Base-by-base conservation (phyloP, 2,113 vertebrate genomes). In the Cheirogaleus medius region DNA sequence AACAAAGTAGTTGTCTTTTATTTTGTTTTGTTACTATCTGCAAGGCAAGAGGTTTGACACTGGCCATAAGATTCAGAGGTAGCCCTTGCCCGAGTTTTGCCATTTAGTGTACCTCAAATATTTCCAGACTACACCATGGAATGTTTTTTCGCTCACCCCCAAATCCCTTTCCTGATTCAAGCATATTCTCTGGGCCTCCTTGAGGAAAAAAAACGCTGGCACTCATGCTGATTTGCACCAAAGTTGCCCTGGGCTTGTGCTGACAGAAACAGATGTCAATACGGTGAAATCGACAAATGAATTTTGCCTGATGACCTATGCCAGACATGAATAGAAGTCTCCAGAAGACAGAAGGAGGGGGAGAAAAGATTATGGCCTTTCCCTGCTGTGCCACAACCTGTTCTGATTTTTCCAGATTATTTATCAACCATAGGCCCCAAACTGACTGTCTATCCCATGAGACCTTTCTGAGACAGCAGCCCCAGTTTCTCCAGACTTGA, bases 261-360 rank as follows among this genome's bases (percentile, higher is more conserved):
- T 83, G 88, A 76, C 74, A 93, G 91, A 96, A 86, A 97, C 49
- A 93, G 20, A 96, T 84, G 78, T 94, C 88, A 94, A 63, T 39
- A 69, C 34, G 68, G 54, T 87, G 63, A 97, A 95, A 66, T 34
- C 29, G 87, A 78, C 68, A 83, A 95, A 96, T 92, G 88, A 91
- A 94, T 93, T 96, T 83, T 83, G 42, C 39, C 64, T 34, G 68
- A 74, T 92, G 91, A 90, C 80, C 81, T 88, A 77, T 88, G 34
- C 77, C 95, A 95, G 85, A 80, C 96, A 73, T 78, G 44, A 34
- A 47, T 11, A 88, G 32, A 82, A 49, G 21, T 47, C 71, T 87
- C 29, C 12, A 6, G 68, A 80, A 52, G n/a, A 42, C 88, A 92
- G 20, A 60, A 74, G 54, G 23, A 44, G 10, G 2, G 4, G 0